Base-by-base conservation (phyloP, 2,113 vertebrate genomes). In the Thermophis baileyi region DNA sequence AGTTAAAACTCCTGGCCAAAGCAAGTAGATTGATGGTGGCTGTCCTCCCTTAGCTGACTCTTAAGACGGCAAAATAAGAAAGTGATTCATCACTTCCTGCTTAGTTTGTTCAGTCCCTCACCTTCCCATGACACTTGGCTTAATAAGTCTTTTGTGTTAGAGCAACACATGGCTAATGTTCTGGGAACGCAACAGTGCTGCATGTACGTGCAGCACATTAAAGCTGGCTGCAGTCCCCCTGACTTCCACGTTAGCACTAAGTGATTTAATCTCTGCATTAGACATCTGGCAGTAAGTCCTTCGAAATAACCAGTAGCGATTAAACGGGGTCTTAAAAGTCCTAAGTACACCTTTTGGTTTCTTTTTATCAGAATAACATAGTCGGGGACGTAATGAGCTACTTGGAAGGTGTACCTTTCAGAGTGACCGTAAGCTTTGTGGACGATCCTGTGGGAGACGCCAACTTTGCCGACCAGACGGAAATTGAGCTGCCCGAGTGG, bases 361-460 rank as follows among this genome's bases (percentile, higher is more conserved):
- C 30, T 57, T 55, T 54, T 86, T 49, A 50, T 49, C 54, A 92
- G 57, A 40, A 8, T 50, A 11, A 51, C 2, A 35, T 55, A 35
- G 35, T 53, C 54, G 91, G 55, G n/a, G 1, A 57, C 20, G 18
- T 89, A 27, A 98, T 98, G 98, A 97, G 91, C 93, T 97, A 95
- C 92, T 98, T 99, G 92, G 98, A 99, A 40, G 98, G 97, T 9
- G 92, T 99, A 89, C 98, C 98, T 35, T 98, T 99, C 96, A 98
- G 97, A 94, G 96, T 97, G 0, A 96, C 97, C 35, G 89, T 96
- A 54, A 97, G 90, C 89, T 94, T 97, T 8, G 53, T 93, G 0
- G 94, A 95, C 10, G 92, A 97, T 89, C 93, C 95, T 0, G 95
- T 50, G 55, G 96, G 94, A 54, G 96, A 97, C 22, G 90, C 95